Base-by-base conservation (phyloP, 1,140 invertebrate genomes). In the Microplitis demolitor region DNA sequence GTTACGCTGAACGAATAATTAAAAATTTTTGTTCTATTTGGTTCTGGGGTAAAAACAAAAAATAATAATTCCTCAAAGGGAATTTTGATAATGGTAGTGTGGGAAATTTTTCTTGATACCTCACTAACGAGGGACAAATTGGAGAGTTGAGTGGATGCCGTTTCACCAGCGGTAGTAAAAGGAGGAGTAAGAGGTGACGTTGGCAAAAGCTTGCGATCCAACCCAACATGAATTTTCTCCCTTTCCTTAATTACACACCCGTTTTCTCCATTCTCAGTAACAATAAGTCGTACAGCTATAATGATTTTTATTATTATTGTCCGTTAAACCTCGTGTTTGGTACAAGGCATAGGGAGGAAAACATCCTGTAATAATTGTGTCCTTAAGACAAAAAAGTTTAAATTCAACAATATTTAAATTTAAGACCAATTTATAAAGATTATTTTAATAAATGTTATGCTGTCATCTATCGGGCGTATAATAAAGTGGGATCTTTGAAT, bases 101-200 rank as follows among this genome's bases (percentile, higher is more conserved):
- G 16, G 9, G 4, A 4, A 39, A 37, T 53, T 45, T 34, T 66
- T 56, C 13, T 31, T 51, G 14, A 58, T 64, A 11, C 61, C 6
- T 16, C 31, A 24, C 45, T 71, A 71, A 71, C 69, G 61, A 71
- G 69, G 50, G 45, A 71, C 50, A 71, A 71, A 71, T 71, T 71
- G 61, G 51, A 64, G 69, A 31, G 60, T 51, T 8, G 39, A 71
- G 50, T 13, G 60, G 24, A 62, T 71, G 60, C 16, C 60, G 60
- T 53, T 50, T 71, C 39, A 45, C 39, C 39, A 11, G 3, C 39
- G 11, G 69, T 63, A 24, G 60, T 16, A 24, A 45, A 45, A 45
- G 8, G 6, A 45, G 39, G 2, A 5, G 39, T 9, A 45, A 45
- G 39, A 11, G 24, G 39, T 39, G 34, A 69, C 33, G 54, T 58